Percentiles rank a stretch among this genome's conserved stretches.
phyloP scores from a whole-genome alignment of 2,797 vertebrate species.

The Heterohyrax brucei region DNA sequence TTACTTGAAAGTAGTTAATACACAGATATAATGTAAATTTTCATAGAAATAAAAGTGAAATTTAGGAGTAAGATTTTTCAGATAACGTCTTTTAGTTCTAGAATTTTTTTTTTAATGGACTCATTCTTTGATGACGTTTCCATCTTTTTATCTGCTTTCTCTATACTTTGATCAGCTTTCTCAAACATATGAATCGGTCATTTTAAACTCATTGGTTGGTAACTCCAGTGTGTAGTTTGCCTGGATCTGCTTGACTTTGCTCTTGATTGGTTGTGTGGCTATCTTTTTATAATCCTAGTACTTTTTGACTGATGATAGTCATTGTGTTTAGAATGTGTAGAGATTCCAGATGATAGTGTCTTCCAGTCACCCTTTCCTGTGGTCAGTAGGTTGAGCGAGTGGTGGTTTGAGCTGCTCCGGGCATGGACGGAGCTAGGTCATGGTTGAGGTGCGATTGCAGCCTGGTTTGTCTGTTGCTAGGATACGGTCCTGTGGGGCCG shows the following conservation, averaged over 20 bases:
- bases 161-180: slow-evolving; percentile 40
- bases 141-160: slow-evolving; percentile 37
- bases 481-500: background rate
- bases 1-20: slow-evolving; percentile 32
- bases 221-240: background rate
- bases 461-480: background rate
- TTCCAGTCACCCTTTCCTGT: background rate
- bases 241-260: slow-evolving; percentile 46
- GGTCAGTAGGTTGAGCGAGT: background rate
- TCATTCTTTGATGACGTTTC: slow-evolving; percentile 50
- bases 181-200: slow-evolving; percentile 35
- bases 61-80: slow-evolving; percentile 55
- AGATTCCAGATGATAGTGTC: background rate
- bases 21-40: background rate
- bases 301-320: slow-evolving; percentile 45
- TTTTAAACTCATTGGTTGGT: slow-evolving; percentile 58
- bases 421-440: background rate
- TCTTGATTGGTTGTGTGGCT: background rate
- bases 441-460: background rate
- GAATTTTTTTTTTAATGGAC: background rate
- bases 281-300: background rate
- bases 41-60: slow-evolving; percentile 57
- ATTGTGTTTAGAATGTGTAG: slow-evolving; percentile 47
- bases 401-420: background rate
- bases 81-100: slow-evolving; percentile 31